Conservation (phyloP, 2,113 vertebrate genomes). For the Pluvialis apricaria region DNA sequence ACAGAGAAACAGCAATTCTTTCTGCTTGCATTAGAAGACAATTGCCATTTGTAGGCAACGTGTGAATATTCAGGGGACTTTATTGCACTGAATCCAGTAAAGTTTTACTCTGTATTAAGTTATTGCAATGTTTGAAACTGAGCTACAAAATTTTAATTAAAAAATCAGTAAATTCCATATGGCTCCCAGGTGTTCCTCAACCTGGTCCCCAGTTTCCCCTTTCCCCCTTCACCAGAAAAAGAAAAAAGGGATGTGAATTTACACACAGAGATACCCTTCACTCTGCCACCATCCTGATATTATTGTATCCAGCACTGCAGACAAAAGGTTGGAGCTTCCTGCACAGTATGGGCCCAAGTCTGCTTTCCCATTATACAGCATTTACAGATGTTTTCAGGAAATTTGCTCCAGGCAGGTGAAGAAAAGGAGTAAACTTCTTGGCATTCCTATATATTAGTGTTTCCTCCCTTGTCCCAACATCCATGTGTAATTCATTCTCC, state of each 20-base stretch:
- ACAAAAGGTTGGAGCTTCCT: slow-evolving; percentile 40
- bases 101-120: slow-evolving; percentile 54
- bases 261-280: not conserved
- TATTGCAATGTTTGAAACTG: slow-evolving; percentile 54
- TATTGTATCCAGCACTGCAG: slow-evolving; percentile 9
- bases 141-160: slow-evolving; percentile 62
- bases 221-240: not conserved
- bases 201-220: not conserved
- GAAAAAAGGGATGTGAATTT: slow-evolving; percentile 33
- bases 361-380: slow-evolving; percentile 1
- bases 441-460: slow-evolving; percentile 36
- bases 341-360: slow-evolving; percentile 27
- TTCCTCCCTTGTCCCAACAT: not conserved
- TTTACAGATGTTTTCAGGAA: slow-evolving; percentile 60
- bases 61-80: slow-evolving; percentile 19
- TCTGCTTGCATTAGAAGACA: not conserved
- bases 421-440: slow-evolving; percentile 33
- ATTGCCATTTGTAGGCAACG: slow-evolving; percentile 25
- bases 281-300: not conserved
- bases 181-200: slow-evolving; percentile 61
- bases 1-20: not conserved
- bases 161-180: slow-evolving; percentile 54
- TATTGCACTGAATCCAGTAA: slow-evolving; percentile 36
- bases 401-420: slow-evolving; percentile 41
- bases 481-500: slow-evolving; percentile 42